These are phyloP conservation scores for Aradophagus sp. DNA, from an alignment of 1,140 invertebrate species.

Conservation along the genomic window DNA sequence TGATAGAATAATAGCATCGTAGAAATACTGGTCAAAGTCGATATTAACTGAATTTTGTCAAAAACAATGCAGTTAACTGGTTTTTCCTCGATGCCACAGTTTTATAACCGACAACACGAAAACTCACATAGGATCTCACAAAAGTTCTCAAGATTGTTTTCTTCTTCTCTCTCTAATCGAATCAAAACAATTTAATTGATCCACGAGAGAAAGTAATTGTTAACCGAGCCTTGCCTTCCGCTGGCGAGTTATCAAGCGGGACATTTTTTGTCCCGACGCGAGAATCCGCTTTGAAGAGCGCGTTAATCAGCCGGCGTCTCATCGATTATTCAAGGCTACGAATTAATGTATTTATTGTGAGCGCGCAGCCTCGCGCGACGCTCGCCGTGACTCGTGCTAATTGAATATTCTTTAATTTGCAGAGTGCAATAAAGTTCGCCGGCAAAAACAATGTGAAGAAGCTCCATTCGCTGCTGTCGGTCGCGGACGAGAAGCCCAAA, in stretches of 20 bases:
- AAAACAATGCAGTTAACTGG: constrained; percentile 1
- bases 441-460: constrained; percentile 78
- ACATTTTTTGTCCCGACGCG: constrained; percentile 10
- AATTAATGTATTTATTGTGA: constrained; percentile 41
- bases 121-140: no score
- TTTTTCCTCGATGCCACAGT: no score
- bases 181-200: constrained; percentile 30
- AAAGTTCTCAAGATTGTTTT: no score
- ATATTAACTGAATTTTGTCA: no score
- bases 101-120: no score
- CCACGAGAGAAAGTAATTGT: constrained; percentile 16
- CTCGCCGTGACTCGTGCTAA: constrained; percentile 27
- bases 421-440: constrained; percentile 78
- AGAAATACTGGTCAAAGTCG: no score
- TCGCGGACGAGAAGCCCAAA: constrained; percentile 77
- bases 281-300: constrained; percentile 12
- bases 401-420: constrained; percentile 62
- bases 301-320: constrained; percentile 18
- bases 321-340: constrained; percentile 44
- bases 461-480: constrained; percentile 73
- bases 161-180: no score
- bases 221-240: constrained; percentile 7
- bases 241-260: constrained; percentile 5
- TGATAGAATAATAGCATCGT: no score
- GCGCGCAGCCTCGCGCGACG: constrained; percentile 24